Evolutionary conservation across 2,113 vertebrate species (phyloP).

Genomic region (Dromas ardeola): DNA sequence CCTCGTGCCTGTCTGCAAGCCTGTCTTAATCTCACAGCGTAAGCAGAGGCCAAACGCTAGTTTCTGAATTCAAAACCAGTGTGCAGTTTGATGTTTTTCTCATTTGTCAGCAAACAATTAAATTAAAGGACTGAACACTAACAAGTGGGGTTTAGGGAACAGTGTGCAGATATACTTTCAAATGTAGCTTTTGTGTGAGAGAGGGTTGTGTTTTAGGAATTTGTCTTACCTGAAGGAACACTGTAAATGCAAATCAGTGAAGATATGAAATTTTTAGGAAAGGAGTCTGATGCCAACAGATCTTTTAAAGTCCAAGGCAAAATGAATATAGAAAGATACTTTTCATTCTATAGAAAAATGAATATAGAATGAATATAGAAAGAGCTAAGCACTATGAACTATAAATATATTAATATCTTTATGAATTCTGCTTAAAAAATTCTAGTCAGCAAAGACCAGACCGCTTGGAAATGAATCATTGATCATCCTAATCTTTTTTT

Average conservation of each 20-base stretch:
- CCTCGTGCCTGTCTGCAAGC: not conserved
- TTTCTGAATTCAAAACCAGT: not conserved
- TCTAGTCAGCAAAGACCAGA: not conserved
- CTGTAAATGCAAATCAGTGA: not conserved
- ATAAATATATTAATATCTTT: not conserved
- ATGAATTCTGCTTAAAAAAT: not conserved
- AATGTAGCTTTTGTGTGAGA: not conserved
- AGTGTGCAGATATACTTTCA: not conserved
- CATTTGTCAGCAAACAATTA: not conserved
- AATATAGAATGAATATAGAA: not conserved
- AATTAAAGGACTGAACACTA: not conserved
- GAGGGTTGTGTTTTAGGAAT: not conserved
- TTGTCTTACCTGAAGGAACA: not conserved
- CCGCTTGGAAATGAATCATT: not conserved
- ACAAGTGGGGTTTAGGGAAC: not conserved
- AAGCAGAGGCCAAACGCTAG: not conserved
- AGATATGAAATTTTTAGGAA: not conserved
- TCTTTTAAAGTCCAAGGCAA: not conserved
- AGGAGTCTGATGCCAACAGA: not conserved
- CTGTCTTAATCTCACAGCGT: not conserved
- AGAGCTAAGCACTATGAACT: not conserved
- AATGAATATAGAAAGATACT: not conserved
- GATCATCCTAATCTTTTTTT: not conserved
- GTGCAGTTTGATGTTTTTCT: not conserved
- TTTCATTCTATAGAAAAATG: not conserved